phyloP scores from a whole-genome alignment of 2,113 vertebrate species.

The Myotis lucifugus region DNA sequence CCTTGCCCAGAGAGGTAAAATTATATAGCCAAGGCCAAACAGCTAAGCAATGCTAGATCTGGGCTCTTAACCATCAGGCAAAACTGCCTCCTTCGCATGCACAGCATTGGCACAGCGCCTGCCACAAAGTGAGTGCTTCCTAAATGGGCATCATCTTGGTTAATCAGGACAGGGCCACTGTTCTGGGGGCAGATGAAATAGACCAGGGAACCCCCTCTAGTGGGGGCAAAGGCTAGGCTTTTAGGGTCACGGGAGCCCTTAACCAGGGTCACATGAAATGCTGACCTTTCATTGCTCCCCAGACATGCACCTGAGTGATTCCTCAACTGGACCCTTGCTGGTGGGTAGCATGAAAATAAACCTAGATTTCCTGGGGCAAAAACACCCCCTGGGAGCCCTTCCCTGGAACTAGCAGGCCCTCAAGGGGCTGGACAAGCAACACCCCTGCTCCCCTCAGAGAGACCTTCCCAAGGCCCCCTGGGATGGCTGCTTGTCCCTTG shows the following conservation, averaged over 20 bases:
- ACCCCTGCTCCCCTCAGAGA: not conserved
- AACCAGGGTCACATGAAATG: not conserved
- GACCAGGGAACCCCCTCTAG: not conserved
- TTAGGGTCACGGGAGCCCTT: not conserved
- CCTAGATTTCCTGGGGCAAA: not conserved
- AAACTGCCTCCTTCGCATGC: not conserved
- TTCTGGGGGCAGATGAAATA: not conserved
- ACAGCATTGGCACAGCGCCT: not conserved
- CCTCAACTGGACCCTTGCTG: not conserved
- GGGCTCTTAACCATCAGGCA: not conserved
- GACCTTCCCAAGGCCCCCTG: not conserved
- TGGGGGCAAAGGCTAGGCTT: not conserved
- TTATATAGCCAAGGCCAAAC: not conserved
- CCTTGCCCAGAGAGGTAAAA: not conserved
- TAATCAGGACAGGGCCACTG: not conserved
- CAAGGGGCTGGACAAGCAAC: fast-evolving
- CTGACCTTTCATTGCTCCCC: not conserved
- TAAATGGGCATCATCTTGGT: not conserved
- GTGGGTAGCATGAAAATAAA: not conserved
- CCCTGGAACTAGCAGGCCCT: not conserved
- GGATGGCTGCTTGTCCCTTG: constrained; percentile 18
- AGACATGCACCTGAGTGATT: not conserved
- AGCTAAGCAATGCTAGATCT: not conserved
- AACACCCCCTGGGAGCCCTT: not conserved
- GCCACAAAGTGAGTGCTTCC: not conserved